Base-by-base conservation (phyloP, 1,140 invertebrate species). In the Acromyrmex echinatior region DNA sequence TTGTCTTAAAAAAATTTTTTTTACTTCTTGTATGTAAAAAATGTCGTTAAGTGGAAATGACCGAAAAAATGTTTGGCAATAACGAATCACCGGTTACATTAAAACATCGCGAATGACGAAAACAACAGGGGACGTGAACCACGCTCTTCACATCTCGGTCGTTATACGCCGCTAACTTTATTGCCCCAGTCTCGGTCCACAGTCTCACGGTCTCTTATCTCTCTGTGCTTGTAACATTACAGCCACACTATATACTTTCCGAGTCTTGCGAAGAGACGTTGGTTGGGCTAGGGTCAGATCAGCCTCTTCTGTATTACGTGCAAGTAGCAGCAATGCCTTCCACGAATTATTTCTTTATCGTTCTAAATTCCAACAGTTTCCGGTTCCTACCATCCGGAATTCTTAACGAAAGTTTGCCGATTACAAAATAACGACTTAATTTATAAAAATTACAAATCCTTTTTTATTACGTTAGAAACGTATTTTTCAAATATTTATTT, bases 171-270 rank as follows among this genome's bases (percentile, higher is more conserved):
- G 39, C 12, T 79, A 82, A 88, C 76, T 90, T 90, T 90, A 90
- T 84, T 77, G 66, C 77, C 73, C 45, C 66, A 12, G 60, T 63
- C 35, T 76, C 58, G 35, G 45, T 35, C 70, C 70, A 51, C 28
- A 60, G 76, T 87, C 79, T 66, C 66, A 60, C 82, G 74, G 51
- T 78, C 76, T 60, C 85, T 89, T 90, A 90, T 90, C 86, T 90
- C 66, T 25, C 12, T 14, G 28, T 62, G 25, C 71, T 87, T 79
- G 87, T 65, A 78, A 77, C 70, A 71, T 49, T 53, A 74, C 74
- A 21, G 53, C 73, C 71, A 70, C 66, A 58, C 86, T 87, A 84
- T 87, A 84, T 90, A 88, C 62, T 66, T 79, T 79, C 85, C 51
- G 60, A 58, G 80, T 53, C 39, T 76, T 21, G 18, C 79, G 49